Evolutionary conservation across 2,888 invertebrate species (phyloP).

Genomic region (Phlogophora meticulosa): DNA sequence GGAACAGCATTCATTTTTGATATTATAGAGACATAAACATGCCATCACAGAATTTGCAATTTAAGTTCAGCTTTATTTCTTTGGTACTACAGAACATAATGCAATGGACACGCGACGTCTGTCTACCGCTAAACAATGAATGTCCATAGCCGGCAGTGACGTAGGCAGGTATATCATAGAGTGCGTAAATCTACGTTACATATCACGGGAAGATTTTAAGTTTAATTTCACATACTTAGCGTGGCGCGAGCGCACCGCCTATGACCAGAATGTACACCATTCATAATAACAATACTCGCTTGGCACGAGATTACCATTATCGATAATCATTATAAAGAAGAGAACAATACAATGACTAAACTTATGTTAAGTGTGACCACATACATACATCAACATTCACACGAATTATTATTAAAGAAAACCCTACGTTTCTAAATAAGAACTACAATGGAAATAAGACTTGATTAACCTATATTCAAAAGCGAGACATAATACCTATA

Average conservation of each 20-base stretch:
- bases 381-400: conserved; percentile 84
- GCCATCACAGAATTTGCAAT: conserved; percentile 43
- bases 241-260: conserved; percentile 79
- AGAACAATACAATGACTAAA: conserved; percentile 80
- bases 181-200: conserved; percentile 71
- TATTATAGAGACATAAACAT: conserved; percentile 49
- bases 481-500: conserved; percentile 80
- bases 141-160: conserved; percentile 64
- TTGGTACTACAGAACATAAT: conserved; percentile 39
- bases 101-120: conserved; percentile 37
- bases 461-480: conserved; percentile 79
- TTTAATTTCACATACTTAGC: conserved; percentile 79
- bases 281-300: conserved; percentile 80
- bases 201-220: conserved; percentile 73
- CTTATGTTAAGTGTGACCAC: conserved; percentile 85
- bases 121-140: conserved; percentile 42
- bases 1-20: conserved; percentile 37
- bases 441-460: conserved; percentile 83
- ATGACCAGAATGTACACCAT: conserved; percentile 91
- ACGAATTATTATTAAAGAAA: conserved; percentile 81
- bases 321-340: conserved; percentile 75
- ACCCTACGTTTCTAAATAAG: conserved; percentile 81
- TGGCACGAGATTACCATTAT: conserved; percentile 78
- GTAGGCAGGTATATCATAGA: conserved; percentile 68
- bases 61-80: conserved; percentile 30